A percentile compares a stretch with the other conserved stretches of the same genome.
These are phyloP conservation scores for Hydra vulgaris DNA, from an alignment of 30 jellyfish, hydroid and myxozoan genomes.

Conservation along the genomic window DNA sequence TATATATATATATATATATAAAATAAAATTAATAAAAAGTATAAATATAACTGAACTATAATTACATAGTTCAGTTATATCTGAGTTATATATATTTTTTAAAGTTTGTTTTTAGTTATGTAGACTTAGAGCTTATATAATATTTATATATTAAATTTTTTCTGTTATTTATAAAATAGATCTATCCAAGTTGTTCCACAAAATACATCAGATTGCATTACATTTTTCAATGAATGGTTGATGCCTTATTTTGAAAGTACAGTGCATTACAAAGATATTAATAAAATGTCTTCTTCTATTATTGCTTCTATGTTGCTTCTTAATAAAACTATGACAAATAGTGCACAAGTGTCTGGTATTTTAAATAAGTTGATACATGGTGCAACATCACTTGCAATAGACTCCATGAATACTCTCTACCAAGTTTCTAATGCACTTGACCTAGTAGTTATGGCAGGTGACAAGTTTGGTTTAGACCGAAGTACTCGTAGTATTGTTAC, in stretches of 20 bases:
- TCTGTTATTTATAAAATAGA: not conserved
- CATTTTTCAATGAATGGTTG: not conserved
- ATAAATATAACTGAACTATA: too few species aligned
- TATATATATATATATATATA: too few species aligned
- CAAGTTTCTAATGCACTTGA: constrained; percentile 39
- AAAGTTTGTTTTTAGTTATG: too few species aligned
- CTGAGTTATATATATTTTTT: too few species aligned
- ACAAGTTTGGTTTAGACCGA: constrained; percentile 11
- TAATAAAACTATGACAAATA: constrained; percentile 20
- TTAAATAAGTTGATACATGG: constrained; percentile 27
- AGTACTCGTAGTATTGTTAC: not conserved
- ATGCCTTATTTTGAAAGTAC: constrained; percentile 3
- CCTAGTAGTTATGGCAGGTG: constrained; percentile 16
- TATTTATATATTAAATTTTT: too few species aligned
- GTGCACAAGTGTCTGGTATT: constrained; percentile 18
- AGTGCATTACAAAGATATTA: constrained; percentile 38
- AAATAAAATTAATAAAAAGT: too few species aligned
- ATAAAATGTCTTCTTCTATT: constrained; percentile 19
- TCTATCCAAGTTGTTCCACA: not conserved
- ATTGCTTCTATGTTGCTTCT: constrained; percentile 11
- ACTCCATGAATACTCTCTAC: constrained; percentile 48
- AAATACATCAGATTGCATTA: not conserved
- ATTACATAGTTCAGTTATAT: too few species aligned
- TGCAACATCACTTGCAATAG: constrained; percentile 35
- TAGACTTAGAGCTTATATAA: too few species aligned